Evolutionary conservation across 2,888 invertebrate genomes (phyloP).

Genomic region (Drosophila koepferae): DNA sequence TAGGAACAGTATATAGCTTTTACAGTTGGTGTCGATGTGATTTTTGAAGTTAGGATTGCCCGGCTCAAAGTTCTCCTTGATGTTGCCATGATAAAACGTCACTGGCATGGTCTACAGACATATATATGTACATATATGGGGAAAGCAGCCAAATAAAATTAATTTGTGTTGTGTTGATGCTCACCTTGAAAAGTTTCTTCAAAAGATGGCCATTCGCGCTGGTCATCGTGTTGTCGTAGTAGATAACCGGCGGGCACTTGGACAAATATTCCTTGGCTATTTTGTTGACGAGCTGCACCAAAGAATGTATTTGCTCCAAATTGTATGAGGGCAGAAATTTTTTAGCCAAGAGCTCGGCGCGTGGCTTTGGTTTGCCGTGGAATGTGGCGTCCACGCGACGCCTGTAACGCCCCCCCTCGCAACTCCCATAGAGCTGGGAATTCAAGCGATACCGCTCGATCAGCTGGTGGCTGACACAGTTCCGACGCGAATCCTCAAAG

Average conservation of each 20-base stretch:
- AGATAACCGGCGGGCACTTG: constrained; percentile 89
- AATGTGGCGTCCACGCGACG: constrained; percentile 86
- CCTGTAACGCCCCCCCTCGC: constrained; percentile 31
- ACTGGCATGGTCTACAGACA: constrained; percentile 84
- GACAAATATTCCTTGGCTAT: constrained; percentile 87
- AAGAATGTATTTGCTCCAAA: constrained; percentile 87
- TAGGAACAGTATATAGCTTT: constrained; percentile 89
- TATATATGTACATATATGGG: too few relatives aligned
- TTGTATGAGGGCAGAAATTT: constrained; percentile 84
- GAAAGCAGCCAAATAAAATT: not conserved
- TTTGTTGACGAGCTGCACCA: constrained; percentile 87
- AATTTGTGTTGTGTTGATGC: not conserved
- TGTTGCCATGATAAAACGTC: constrained; percentile 88
- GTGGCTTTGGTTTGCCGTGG: constrained; percentile 87
- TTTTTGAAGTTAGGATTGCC: constrained; percentile 82
- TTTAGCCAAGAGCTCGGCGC: constrained; percentile 86
- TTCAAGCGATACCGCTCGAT: constrained; percentile 55
- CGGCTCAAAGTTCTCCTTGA: constrained; percentile 86
- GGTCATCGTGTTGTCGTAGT: constrained; percentile 88
- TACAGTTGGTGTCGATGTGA: constrained; percentile 86
- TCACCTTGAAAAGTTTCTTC: constrained; percentile 86
- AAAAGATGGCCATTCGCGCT: constrained; percentile 87
- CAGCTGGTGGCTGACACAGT: constrained; percentile 53
- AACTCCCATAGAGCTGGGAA: constrained; percentile 41
- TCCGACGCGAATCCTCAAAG: not conserved